Base-by-base conservation (phyloP, 37 sponge, comb jelly and placozoan genomes). In the Dysidea cf. avara region DNA sequence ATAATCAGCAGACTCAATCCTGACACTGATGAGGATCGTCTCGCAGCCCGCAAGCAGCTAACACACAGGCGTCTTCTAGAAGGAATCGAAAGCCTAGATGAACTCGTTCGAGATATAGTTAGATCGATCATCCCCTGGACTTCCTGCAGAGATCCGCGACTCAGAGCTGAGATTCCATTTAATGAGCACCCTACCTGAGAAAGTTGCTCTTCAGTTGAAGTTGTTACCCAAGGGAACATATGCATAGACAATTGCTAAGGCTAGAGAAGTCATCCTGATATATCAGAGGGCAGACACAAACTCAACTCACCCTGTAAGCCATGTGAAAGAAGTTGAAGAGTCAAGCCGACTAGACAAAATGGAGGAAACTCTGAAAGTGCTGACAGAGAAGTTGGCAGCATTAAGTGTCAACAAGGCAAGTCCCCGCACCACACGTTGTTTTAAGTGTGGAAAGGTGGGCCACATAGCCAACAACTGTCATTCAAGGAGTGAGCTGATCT, bases 381-480 rank as follows among this genome's bases (percentile, higher is more conserved):
- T 54, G 7, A 25, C 56, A 54, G 56, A 21, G 7, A 21, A 54
- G 56, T 25, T 54, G 56, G 56, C 56, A 7, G 2, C 56, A 3
- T 25, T 54, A 54, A 25, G 6, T 6, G 24, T 25, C 6, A 21
- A 25, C 56, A 3, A 7, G 18, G 62, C 62, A 61, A 34, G 33
- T 9, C 5, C 62, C 32, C 21, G 56, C 6, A 3, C 33, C 33
- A 4, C 32, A 33, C 20, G 14, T 5, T 7, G 62, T 34, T 61
- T 61, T 34, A 2, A 7, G 20, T 61, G 62, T 61, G 62, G 62
- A 3, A 61, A 24, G 33, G 4, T 24, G n/a, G 62, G 32, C 3
- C 62, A 61, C 62, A 4, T 30, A 2, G 62, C 62, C 5, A 61
- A 7, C 4, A 61, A 61, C 62, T 61, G 62, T 34, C 28, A 34